These are phyloP conservation scores for Agelastica alni DNA, from an alignment of 2,888 invertebrate species.

Conservation along the genomic window DNA sequence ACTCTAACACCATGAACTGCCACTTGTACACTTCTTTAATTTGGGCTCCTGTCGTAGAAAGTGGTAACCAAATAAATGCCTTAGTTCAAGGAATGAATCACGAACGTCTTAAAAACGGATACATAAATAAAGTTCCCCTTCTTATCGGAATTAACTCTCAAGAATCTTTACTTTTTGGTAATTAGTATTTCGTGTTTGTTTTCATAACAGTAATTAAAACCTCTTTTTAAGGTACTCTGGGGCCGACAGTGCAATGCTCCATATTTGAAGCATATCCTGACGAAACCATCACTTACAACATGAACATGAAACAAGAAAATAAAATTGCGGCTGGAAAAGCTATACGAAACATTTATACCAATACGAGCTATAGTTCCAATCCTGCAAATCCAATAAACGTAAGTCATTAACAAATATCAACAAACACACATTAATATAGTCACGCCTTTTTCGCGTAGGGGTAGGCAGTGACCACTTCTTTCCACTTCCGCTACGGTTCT, in stretches of 20 bases:
- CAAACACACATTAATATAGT: no score
- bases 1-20: no score
- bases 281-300: not conserved
- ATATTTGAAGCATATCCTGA: not conserved
- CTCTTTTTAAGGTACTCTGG: not conserved
- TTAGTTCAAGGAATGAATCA: constrained; percentile 9
- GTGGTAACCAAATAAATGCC: not conserved
- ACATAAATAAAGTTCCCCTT: constrained; percentile 11
- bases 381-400: not conserved
- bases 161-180: constrained; percentile 17
- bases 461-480: no score
- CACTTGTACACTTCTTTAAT: no score
- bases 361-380: not conserved
- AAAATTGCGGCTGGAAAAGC: not conserved
- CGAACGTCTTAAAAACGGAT: constrained; percentile 9
- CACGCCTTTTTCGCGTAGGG: no score
- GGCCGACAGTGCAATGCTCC: not conserved
- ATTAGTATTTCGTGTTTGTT: not conserved
- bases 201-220: not conserved
- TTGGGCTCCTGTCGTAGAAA: not conserved
- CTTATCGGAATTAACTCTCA: constrained; percentile 19
- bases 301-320: constrained; percentile 6
- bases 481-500: no score
- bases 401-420: no score
- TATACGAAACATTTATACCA: constrained; percentile 2